These are phyloP conservation scores for Muricea muricata DNA, from an alignment of 92 coral and sea anemone species.

Conservation along the genomic window DNA sequence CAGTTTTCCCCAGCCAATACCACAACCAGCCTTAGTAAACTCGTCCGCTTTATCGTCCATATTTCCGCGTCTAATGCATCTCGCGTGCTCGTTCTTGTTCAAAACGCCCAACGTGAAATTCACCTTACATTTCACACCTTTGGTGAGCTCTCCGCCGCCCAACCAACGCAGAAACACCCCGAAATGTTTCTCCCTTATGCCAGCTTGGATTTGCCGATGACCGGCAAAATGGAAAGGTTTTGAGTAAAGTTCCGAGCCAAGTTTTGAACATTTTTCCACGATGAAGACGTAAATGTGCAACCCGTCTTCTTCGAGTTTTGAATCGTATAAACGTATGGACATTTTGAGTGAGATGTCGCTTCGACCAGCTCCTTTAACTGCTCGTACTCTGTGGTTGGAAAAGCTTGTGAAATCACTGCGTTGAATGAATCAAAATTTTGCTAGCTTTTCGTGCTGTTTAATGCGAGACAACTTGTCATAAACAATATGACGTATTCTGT, in stretches of 20 bases:
- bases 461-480: conserved; percentile 7
- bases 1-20: conserved; percentile 94
- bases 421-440: too few species aligned
- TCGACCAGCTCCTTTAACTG: neutral
- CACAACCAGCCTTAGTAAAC: conserved; percentile 81
- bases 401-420: too few species aligned
- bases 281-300: conserved; percentile 78
- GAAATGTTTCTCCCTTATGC: conserved; percentile 82
- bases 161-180: conserved; percentile 90
- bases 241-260: conserved; percentile 78
- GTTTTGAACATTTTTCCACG: conserved; percentile 78
- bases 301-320: conserved; percentile 69
- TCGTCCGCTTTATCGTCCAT: conserved; percentile 77
- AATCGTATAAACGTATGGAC: conserved; percentile 90
- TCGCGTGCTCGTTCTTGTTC: conserved; percentile 69
- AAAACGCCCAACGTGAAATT: conserved; percentile 63
- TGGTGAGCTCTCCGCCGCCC: conserved; percentile 81
- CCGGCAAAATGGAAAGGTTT: conserved; percentile 89
- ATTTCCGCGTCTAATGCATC: conserved; percentile 77
- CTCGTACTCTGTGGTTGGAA: neutral
- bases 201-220: conserved; percentile 85
- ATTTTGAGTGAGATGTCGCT: neutral
- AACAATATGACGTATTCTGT: too few species aligned
- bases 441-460: neutral
- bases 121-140: conserved; percentile 81